phyloP scores from a whole-genome alignment of 2,113 vertebrate genomes.

The Hippocampus guttulatus region DNA sequence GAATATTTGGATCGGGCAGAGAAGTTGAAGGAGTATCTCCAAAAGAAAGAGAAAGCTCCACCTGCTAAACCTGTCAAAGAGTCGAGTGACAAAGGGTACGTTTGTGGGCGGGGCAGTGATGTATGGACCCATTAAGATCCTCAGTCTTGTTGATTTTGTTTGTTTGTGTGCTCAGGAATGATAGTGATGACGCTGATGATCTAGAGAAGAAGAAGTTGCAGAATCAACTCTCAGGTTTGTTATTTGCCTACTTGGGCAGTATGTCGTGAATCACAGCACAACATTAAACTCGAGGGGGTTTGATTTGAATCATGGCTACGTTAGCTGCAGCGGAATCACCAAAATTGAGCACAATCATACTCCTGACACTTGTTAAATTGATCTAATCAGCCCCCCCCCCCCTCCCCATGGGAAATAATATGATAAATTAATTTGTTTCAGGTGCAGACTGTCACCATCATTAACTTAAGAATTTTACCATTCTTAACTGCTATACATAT shows the following conservation, averaged over 20 bases:
- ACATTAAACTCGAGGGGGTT: neutral
- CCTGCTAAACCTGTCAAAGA: constrained; percentile 90
- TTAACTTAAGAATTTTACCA: no score
- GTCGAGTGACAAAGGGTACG: constrained; percentile 91
- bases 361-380: no score
- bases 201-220: constrained; percentile 98
- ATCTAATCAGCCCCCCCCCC: no score
- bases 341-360: neutral
- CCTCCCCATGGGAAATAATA: no score
- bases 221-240: constrained; percentile 91
- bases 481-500: no score
- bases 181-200: constrained; percentile 92
- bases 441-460: no score
- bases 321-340: neutral
- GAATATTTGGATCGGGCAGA: constrained; percentile 96
- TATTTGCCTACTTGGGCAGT: neutral
- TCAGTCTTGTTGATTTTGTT: constrained; percentile 1
- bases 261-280: neutral
- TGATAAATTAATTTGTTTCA: no score
- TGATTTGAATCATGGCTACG: neutral
- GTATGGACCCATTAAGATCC: neutral
- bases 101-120: constrained; percentile 33
- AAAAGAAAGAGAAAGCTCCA: constrained; percentile 83
- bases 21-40: constrained; percentile 91
- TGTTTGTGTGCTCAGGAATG: constrained; percentile 78